These are phyloP conservation scores for Hirtodrosophila alboralis DNA, from an alignment of 2,888 invertebrate species.

Conservation along the genomic window DNA sequence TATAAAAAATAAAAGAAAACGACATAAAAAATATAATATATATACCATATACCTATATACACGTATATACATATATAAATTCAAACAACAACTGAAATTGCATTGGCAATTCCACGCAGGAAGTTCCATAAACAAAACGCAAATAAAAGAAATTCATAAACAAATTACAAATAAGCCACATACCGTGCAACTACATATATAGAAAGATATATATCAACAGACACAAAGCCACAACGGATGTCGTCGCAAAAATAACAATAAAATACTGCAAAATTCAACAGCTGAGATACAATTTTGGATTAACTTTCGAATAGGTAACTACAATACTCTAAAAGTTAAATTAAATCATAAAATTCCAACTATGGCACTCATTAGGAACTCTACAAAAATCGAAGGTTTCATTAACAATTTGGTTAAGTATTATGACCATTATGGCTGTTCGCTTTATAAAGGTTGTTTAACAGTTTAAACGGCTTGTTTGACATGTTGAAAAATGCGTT, in stretches of 20 bases:
- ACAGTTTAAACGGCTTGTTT: conserved; percentile 47
- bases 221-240: conserved; percentile 36
- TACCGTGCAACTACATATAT: conserved; percentile 13
- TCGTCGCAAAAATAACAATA: conserved; percentile 17
- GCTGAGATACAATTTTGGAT: conserved; percentile 31
- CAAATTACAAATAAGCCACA: conserved; percentile 37
- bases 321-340: too few relatives aligned
- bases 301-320: conserved; percentile 53
- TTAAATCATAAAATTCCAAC: conserved; percentile 11
- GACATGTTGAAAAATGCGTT: conserved; percentile 52
- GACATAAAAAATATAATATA: conserved; percentile 17
- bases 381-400: conserved; percentile 25
- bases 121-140: conserved; percentile 47
- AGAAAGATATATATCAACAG: conserved; percentile 11
- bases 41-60: conserved; percentile 2
- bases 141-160: conserved; percentile 49
- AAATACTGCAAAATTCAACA: neutral
- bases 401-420: conserved; percentile 19
- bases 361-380: conserved; percentile 15
- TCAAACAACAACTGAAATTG: conserved; percentile 28
- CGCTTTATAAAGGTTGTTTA: conserved; percentile 27
- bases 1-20: conserved; percentile 9
- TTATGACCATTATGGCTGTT: conserved; percentile 25
- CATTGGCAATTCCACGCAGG: conserved; percentile 54
- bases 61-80: conserved; percentile 10